These are phyloP conservation scores for Globodera ellingtonae DNA, from an alignment of 1,140 invertebrate genomes.

Conservation along the genomic window DNA sequence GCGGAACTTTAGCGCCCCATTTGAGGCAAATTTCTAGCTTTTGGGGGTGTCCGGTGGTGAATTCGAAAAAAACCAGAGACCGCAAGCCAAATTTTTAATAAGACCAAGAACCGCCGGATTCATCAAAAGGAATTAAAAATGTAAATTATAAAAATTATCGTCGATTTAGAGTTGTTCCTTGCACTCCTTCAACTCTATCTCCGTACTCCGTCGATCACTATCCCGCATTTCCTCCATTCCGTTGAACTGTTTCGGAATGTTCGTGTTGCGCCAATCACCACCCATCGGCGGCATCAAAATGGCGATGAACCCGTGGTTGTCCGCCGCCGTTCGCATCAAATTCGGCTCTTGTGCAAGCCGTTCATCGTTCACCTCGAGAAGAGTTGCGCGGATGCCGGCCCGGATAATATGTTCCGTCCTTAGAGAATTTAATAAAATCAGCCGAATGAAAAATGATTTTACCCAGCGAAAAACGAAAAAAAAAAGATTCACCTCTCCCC, in stretches of 20 bases:
- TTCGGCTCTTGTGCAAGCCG: slow-evolving; percentile 25
- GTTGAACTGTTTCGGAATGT: neutral
- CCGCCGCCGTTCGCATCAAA: slow-evolving; percentile 16
- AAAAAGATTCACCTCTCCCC: too few species aligned
- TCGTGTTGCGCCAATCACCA: neutral
- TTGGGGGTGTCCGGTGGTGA: too few species aligned
- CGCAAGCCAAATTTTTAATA: too few species aligned
- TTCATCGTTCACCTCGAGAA: slow-evolving; percentile 45
- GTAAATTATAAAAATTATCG: too few species aligned
- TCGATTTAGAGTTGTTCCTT: too few species aligned
- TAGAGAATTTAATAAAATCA: neutral
- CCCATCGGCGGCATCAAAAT: slow-evolving; percentile 21
- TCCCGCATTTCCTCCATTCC: neutral
- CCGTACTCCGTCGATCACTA: neutral
- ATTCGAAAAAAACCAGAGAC: too few species aligned
- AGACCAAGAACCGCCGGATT: too few species aligned
- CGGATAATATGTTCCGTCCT: slow-evolving; percentile 36
- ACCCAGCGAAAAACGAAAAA: too few species aligned
- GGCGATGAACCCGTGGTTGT: slow-evolving; percentile 33
- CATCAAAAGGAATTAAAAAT: too few species aligned
- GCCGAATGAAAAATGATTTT: neutral
- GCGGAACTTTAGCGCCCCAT: too few species aligned
- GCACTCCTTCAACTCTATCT: neutral
- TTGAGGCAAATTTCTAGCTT: too few species aligned
- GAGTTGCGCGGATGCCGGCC: slow-evolving; percentile 41